These are phyloP conservation scores for Caenorhabditis uteleia DNA, from an alignment of 2,888 invertebrate species.

Conservation along the genomic window DNA sequence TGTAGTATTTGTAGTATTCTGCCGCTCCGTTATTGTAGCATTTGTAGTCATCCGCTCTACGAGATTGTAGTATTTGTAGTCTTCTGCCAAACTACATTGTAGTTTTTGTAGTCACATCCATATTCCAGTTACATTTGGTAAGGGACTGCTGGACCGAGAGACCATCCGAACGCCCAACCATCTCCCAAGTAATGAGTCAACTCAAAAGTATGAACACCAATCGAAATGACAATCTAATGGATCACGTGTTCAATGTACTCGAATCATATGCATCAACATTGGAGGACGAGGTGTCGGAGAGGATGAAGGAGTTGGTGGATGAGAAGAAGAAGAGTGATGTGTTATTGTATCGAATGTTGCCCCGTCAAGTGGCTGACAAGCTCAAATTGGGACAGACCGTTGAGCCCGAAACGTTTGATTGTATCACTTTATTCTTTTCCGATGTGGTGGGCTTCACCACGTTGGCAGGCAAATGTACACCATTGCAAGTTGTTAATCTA, in stretches of 20 bases:
- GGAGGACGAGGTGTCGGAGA: conserved; percentile 56
- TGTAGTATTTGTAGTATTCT: too few species aligned
- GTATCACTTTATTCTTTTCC: conserved; percentile 62
- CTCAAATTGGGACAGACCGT: conserved; percentile 62
- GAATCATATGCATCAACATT: conserved; percentile 58
- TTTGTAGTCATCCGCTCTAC: too few species aligned
- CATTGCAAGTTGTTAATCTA: conserved; percentile 63
- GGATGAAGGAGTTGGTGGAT: conserved; percentile 60
- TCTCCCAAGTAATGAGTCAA: conserved; percentile 22
- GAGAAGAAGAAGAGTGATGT: conserved; percentile 63
- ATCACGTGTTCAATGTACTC: conserved; percentile 65
- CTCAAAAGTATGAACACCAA: conserved; percentile 53
- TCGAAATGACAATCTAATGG: conserved; percentile 58
- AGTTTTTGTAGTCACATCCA: too few species aligned
- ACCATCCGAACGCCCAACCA: conserved; percentile 33
- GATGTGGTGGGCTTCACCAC: conserved; percentile 62
- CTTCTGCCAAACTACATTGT: too few species aligned
- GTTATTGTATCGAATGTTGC: conserved; percentile 60
- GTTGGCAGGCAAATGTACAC: conserved; percentile 59
- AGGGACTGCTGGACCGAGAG: conserved; percentile 38
- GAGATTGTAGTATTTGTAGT: too few species aligned
- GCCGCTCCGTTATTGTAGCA: too few species aligned
- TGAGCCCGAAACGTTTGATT: conserved; percentile 58
- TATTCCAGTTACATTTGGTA: conserved; percentile 32
- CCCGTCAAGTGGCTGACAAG: conserved; percentile 55